Base-by-base conservation (phyloP, 2,797 vertebrate species). In the Mionectes olivaceus region DNA sequence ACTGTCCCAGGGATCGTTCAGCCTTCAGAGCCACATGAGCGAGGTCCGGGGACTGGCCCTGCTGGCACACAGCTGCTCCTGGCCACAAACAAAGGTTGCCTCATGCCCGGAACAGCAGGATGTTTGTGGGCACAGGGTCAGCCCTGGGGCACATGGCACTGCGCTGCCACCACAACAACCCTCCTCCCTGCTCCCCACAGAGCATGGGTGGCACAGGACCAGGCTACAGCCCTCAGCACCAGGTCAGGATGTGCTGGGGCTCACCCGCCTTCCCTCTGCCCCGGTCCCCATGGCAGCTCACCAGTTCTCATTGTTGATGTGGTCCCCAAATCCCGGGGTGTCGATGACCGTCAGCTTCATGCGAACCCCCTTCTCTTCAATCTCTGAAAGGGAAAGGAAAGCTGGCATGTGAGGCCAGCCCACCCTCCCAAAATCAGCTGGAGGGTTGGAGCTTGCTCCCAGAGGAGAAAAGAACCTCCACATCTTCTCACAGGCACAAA, bases 301-400 rank as follows among this genome's bases (percentile, higher is more conserved):
- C 99, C 99, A 99, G 97, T 99, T 99, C 97, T 99, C 99, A 2
- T 99, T 99, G 98, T 99, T 99, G 98, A 99, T 99, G 96, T 99
- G 99, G 97, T 99, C 99, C 89, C 99, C 99, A 41, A 99, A 99
- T 55, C 99, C 99, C 0, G 99, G 99, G 6, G 99, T 99, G 97
- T 99, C 99, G 0, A 99, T 99, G 63, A 99, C 99, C 0, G 99
- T 99, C 94, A 99, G 98, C 94, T 99, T 99, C 99, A 99, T 99
- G 89, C 99, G 98, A 87, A 99, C 99, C 0, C 99, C 99, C 87
- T 99, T 99, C 97, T 99, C 99, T 93, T 99, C 99, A 21, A 99
- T 98, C 80, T 99, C 99, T 99, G 96, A 13, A 96, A 85, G 14
- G 69, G 71, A 92, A 19, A 65, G 44, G 30, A 56, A 77, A 63